Evolutionary conservation across 2,888 invertebrate genomes (phyloP).

Genomic region (Leptura quadrifasciata): DNA sequence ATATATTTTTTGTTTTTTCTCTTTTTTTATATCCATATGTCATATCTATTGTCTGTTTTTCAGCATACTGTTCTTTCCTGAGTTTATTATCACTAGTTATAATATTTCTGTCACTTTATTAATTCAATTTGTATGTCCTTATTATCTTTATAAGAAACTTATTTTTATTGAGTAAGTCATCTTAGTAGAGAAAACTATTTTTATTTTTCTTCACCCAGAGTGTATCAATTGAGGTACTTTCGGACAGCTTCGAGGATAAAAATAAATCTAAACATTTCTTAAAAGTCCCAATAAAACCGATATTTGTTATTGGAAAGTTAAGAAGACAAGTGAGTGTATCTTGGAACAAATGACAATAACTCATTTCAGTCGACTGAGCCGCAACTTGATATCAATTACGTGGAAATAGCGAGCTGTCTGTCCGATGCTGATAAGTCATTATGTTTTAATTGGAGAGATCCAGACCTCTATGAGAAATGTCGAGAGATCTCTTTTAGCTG

Average conservation of each 20-base stretch:
- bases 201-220: too few species aligned
- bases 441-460: conserved; percentile 56
- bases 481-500: conserved; percentile 48
- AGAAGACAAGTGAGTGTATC: conserved; percentile 30
- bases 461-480: conserved; percentile 46
- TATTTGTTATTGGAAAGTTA: conserved; percentile 15
- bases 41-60: too few species aligned
- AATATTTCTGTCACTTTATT: too few species aligned
- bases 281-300: conserved; percentile 11
- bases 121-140: too few species aligned
- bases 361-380: conserved; percentile 26
- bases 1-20: too few species aligned
- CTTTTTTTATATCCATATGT: too few species aligned
- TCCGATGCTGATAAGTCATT: conserved; percentile 55
- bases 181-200: too few species aligned
- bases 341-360: conserved; percentile 39
- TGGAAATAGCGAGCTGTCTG: conserved; percentile 50
- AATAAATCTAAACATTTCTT: conserved; percentile 13
- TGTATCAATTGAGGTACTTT: not conserved
- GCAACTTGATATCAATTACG: conserved; percentile 54
- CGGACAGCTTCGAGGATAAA: not conserved
- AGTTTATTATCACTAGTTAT: too few species aligned
- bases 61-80: too few species aligned
- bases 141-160: too few species aligned
- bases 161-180: too few species aligned